These are phyloP conservation scores for sheep (Ovis aries) DNA, from an alignment of 2,113 vertebrate genomes.

Conservation along the genomic window ARS-UI_Ramb_v3.0 NC_056059.1:82926001-82926500, in stretches of 20 bases:
- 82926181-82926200: no score
- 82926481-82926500: background rate
- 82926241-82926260: background rate
- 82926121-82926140: background rate
- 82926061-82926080: background rate
- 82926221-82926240: background rate
- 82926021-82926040: background rate
- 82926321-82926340: background rate
- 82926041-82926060: background rate
- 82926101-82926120: background rate
- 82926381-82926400: background rate
- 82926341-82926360: background rate
- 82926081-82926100: background rate
- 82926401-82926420: background rate
- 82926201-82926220: background rate
- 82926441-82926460: background rate
- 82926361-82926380: background rate
- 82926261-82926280: background rate
- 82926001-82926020: background rate
- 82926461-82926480: background rate
- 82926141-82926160: background rate
- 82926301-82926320: background rate
- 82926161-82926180: background rate
- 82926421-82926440: background rate
- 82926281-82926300: background rate